Evolutionary conservation across 2,113 vertebrate species (phyloP), one percentile per base, ranked within the genome.

Genomic region (Pseudonaja textilis): DNA sequence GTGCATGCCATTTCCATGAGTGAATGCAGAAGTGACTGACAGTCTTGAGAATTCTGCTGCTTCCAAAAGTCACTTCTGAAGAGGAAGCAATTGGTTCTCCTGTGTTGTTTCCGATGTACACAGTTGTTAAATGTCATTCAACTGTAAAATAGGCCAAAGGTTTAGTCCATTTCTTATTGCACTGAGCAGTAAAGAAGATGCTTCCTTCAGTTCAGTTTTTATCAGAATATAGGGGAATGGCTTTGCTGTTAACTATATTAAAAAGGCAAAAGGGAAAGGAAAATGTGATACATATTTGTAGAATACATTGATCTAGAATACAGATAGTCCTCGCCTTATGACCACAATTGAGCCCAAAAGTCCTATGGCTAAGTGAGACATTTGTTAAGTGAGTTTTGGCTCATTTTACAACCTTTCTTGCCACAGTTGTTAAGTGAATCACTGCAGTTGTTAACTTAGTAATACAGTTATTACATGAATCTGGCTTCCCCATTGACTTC

Each of bases 41-140:
- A 23, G 90, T 96, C 57, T 39, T 93, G 81, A 95, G 90, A 54
- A 89, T 93, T 93, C 88, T 88, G 74, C 45, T 96, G 64, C 94
- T 94, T 96, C 85, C 92, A 94, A 94, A 85, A 92, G 93, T 97
- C 47, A 45, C 89, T 97, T 95, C 90, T 95, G 96, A 93, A 93
- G 52, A 91, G 93, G 91, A 96, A 91, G 95, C 52, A 85, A 11
- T 59, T 69, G 34, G 94, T 96, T 93, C 88, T 93, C 91, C 10
- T 93, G 85, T 88, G 92, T 89, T 93, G 93, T 92, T 94, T 90
- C 89, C 57, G 93, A 11, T 26, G 2, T 42, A 16, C 85, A 87
- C 29, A 91, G 81, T 90, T 56, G 0, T 93, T 5, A 10, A 90
- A 9, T 5, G 90, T 92, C 90, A 94, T 2, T 93, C 88, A 94